Base-by-base conservation (phyloP, 2,797 vertebrate species). In the Chrysocyon brachyurus region DNA sequence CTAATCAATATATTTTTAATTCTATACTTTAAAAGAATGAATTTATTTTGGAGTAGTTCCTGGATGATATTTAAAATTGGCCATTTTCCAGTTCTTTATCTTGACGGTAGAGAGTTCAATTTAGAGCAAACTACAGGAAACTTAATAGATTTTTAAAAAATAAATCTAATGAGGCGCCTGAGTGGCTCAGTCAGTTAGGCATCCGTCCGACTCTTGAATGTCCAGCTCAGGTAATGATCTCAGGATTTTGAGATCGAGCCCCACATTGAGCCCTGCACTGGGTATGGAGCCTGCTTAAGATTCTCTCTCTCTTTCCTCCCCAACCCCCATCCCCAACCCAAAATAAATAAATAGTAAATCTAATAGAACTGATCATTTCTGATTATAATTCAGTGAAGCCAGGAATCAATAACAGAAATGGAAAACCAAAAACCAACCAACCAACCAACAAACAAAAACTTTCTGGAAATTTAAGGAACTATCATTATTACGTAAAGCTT, bases 41-140 rank as follows among this genome's bases (percentile, higher is more conserved):
- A 36, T 31, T 87, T 89, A 68, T 24, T 87, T 82, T 82, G 81
- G 66, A 88, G 82, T 26, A 72, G 59, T 64, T 54, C 21, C 40
- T 83, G 79, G 33, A 59, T 49, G 33, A 59, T 49, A 75, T 31
- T 66, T 61, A 88, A 66, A 84, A 56, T 4, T 75, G 21, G 78
- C 21, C 93, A 90, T 84, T 66, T 83, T 83, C 10, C 10, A 78
- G 56, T 81, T 79, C 49, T 89, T 73, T 66, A 94, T 66, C 21
- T 64, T 90, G 49, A 84, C 77, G 22, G 81, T 46, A 57, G 49
- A 63, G 22, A 75, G 56, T 26, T 94, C 10, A 33, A 75, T 64
- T n/a, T 24, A 73, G 3, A 83, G 33, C 14, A 54, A 73, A 64
- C 63, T 11, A 89, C 12, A 73, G 1, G 5, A 81, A 87, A 93